A percentile compares a stretch with the other conserved stretches of the same genome.
These are phyloP conservation scores for Phragmatobia fuliginosa DNA, from an alignment of 2,888 invertebrate genomes.

Conservation along the genomic window DNA sequence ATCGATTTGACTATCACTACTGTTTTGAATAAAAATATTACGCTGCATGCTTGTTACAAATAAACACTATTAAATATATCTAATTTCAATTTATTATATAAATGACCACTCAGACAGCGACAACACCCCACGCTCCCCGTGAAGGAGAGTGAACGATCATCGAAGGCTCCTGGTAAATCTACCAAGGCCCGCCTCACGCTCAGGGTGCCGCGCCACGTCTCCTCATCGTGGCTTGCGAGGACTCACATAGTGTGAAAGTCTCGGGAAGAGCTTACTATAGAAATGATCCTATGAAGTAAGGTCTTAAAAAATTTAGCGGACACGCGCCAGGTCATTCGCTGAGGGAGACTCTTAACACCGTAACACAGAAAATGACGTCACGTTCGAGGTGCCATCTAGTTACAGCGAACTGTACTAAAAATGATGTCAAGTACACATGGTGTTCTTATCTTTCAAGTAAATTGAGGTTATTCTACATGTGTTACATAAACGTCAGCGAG, in stretches of 20 bases:
- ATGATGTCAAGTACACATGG: not conserved
- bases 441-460: not conserved
- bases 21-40: too few species aligned
- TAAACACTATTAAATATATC: too few species aligned
- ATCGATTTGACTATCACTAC: too few species aligned
- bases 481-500: not conserved
- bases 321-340: slow-evolving; percentile 22
- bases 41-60: too few species aligned
- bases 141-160: slow-evolving; percentile 56
- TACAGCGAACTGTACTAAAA: not conserved
- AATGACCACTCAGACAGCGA: slow-evolving; percentile 45
- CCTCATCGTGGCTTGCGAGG: slow-evolving; percentile 54
- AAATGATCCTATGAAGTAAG: slow-evolving; percentile 60
- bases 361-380: slow-evolving; percentile 22
- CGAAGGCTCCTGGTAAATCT: slow-evolving; percentile 49
- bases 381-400: slow-evolving; percentile 37
- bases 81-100: too few species aligned
- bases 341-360: slow-evolving; percentile 23
- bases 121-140: slow-evolving; percentile 39
- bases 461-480: not conserved
- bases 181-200: slow-evolving; percentile 56
- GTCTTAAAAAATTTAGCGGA: slow-evolving; percentile 32
- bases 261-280: slow-evolving; percentile 62
- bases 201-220: slow-evolving; percentile 56
- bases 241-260: slow-evolving; percentile 55